Percentiles rank a stretch among this genome's conserved stretches.
These are phyloP conservation scores for Tenualosa ilisha DNA, from an alignment of 2,797 vertebrate species.

Conservation along the genomic window DNA sequence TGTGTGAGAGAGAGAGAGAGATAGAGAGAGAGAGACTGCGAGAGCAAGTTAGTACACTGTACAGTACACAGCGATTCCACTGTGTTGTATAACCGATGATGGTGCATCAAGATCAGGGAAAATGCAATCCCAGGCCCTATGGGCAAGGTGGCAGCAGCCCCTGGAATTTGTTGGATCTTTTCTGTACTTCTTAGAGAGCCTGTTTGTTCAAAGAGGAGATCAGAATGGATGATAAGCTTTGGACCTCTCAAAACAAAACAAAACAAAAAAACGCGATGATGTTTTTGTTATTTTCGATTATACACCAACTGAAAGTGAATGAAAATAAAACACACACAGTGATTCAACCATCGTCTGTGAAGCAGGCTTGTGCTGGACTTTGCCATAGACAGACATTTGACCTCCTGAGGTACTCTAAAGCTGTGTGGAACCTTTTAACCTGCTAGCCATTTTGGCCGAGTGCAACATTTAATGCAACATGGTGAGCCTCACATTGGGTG, in stretches of 20 bases:
- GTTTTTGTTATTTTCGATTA: conserved; percentile 34
- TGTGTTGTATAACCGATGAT: conserved; percentile 56
- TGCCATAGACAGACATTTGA: conserved; percentile 16
- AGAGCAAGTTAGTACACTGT: conserved; percentile 33
- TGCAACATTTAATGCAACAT: conserved; percentile 69
- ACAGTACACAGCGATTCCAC: conserved; percentile 38
- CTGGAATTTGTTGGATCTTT: conserved; percentile 16
- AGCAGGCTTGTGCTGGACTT: conserved; percentile 20
- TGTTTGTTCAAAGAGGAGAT: conserved; percentile 13
- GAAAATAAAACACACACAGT: conserved; percentile 7
- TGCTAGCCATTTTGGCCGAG: conserved; percentile 56
- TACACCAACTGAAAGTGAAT: conserved; percentile 31
- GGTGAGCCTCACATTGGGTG: conserved; percentile 52
- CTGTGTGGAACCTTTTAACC: conserved; percentile 53
- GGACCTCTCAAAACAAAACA: neutral
- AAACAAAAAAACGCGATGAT: neutral
- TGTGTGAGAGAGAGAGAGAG: conserved; percentile 28
- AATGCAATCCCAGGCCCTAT: conserved; percentile 59
- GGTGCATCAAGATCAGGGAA: conserved; percentile 69
- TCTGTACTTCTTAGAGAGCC: neutral
- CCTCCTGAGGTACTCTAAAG: conserved; percentile 42
- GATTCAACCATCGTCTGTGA: neutral
- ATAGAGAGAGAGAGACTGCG: neutral
- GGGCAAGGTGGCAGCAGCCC: conserved; percentile 53
- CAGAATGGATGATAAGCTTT: conserved; percentile 3